These are phyloP conservation scores for Neoaliturus tenellus DNA, from an alignment of 2,888 invertebrate genomes.

Conservation along the genomic window DNA sequence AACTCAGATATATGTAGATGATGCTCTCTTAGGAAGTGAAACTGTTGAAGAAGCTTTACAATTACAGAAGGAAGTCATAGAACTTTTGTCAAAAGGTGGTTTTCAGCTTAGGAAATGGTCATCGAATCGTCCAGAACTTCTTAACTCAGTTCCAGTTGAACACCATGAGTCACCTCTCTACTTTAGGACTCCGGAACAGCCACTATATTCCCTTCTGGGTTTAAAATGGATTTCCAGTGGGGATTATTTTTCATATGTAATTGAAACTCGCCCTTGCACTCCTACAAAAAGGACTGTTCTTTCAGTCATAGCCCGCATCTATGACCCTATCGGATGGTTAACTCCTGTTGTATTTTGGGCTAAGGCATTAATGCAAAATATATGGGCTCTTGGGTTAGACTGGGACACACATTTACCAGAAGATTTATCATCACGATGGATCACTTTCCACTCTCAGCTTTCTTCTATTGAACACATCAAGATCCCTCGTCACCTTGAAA, in stretches of 20 bases:
- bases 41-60: conserved; percentile 1
- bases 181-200: background rate
- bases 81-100: background rate
- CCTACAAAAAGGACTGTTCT: background rate
- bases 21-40: background rate
- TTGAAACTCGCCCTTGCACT: background rate
- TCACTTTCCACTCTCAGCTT: background rate
- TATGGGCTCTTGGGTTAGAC: background rate
- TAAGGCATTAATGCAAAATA: background rate
- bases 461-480: background rate
- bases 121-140: background rate
- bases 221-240: background rate
- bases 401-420: background rate
- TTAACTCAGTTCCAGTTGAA: background rate
- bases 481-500: too few species aligned
- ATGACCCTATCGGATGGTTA: background rate
- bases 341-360: background rate
- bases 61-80: background rate
- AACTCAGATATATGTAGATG: background rate
- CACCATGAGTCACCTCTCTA: background rate
- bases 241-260: background rate
- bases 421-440: background rate
- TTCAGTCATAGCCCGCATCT: background rate
- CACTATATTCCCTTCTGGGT: background rate
- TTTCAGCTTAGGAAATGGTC: background rate